phyloP scores from a whole-genome alignment of 2,113 vertebrate species.

The Pyxicephalus adspersus region DNA sequence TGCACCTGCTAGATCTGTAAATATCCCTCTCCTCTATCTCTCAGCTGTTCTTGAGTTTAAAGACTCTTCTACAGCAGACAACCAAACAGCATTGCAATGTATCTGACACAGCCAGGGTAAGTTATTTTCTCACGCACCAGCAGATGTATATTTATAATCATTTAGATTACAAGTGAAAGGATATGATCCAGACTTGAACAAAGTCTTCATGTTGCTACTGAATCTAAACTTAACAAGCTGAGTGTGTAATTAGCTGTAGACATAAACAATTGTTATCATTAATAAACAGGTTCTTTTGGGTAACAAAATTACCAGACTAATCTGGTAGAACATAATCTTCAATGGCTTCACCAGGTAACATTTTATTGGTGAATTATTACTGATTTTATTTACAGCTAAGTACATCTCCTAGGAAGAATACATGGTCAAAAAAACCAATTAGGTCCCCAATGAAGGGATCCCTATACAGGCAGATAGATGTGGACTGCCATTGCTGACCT shows the following conservation, averaged over 20 bases:
- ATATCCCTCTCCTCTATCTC: not conserved
- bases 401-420: too few relatives aligned
- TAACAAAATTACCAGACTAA: too few relatives aligned
- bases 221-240: too few relatives aligned
- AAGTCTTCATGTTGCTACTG: not conserved
- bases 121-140: not conserved
- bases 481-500: too few relatives aligned
- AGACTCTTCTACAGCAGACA: not conserved
- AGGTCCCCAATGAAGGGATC: too few relatives aligned
- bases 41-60: slow-evolving; percentile 37
- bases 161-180: not conserved
- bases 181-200: not conserved
- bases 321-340: too few relatives aligned
- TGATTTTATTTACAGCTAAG: too few relatives aligned
- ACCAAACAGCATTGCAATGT: not conserved
- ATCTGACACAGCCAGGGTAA: not conserved
- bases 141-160: not conserved
- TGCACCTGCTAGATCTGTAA: slow-evolving; percentile 34
- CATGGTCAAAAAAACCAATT: too few relatives aligned
- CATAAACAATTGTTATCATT: not conserved
- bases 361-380: too few relatives aligned
- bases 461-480: too few relatives aligned
- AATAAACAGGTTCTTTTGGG: too few relatives aligned
- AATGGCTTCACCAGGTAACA: too few relatives aligned
- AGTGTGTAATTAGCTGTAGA: not conserved